Conservation (phyloP, 64 coral and sea anemone species). For the Montipora capricornis region DNA sequence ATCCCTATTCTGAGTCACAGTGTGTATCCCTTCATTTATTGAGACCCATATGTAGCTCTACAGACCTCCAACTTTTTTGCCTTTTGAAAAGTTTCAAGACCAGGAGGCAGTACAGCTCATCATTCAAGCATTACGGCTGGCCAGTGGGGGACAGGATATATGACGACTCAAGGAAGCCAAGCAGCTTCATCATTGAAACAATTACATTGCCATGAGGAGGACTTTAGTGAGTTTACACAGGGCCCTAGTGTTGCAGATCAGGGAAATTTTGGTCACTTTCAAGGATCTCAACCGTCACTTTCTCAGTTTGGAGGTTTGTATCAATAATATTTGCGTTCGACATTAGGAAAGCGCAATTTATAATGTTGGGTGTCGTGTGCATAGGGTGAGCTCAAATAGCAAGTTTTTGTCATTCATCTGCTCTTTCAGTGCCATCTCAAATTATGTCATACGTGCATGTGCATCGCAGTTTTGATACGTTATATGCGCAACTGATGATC, state of each 20-base stretch:
- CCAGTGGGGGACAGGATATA: constrained; percentile 42
- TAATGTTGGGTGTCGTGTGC: too few species aligned
- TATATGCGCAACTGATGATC: too few species aligned
- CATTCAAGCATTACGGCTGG: background rate
- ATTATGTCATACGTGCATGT: too few species aligned
- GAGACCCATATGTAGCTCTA: too few species aligned
- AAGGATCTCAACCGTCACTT: constrained; percentile 14
- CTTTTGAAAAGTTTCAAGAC: constrained; percentile 8
- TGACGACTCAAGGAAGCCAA: background rate
- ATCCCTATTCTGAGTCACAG: too few species aligned
- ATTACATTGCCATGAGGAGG: background rate
- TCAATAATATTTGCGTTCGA: background rate
- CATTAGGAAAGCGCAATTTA: too few species aligned
- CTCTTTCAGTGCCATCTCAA: too few species aligned
- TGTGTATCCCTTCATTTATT: too few species aligned
- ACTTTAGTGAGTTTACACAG: constrained; percentile 50
- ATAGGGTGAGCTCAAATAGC: too few species aligned
- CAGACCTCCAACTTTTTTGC: background rate
- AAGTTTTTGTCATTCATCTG: too few species aligned
- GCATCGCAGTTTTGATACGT: too few species aligned
- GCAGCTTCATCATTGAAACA: background rate
- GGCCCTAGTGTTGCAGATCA: constrained; percentile 14
- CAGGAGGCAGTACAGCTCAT: constrained; percentile 1
- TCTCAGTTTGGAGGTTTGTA: constrained; percentile 35
- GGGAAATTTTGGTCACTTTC: constrained; percentile 62